These are phyloP conservation scores for Notiomystis cincta DNA, from an alignment of 2,113 vertebrate genomes.

Conservation along the genomic window DNA sequence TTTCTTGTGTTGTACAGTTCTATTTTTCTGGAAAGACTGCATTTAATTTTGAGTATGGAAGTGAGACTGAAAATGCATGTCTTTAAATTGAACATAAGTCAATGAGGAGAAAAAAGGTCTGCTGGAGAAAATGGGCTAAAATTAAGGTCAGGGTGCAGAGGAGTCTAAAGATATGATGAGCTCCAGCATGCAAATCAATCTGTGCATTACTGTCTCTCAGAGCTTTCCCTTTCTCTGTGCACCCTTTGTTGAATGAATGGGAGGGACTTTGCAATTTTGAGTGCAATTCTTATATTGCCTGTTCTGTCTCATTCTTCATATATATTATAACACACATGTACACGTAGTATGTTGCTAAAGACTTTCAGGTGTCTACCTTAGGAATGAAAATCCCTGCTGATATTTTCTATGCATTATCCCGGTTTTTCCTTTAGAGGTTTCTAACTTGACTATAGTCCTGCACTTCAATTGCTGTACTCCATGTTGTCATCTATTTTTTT, in stretches of 20 bases:
- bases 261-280: neutral
- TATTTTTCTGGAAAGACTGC: neutral
- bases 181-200: neutral
- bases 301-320: neutral
- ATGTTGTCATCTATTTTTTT: neutral
- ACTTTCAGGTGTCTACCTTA: neutral
- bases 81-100: neutral
- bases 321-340: neutral
- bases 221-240: neutral
- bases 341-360: neutral
- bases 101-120: neutral
- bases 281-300: neutral
- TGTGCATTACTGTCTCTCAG: neutral
- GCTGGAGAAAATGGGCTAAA: neutral
- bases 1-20: neutral
- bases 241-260: neutral
- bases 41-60: neutral
- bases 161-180: neutral
- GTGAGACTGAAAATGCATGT: neutral
- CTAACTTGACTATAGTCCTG: neutral
- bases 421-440: neutral
- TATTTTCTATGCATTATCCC: neutral
- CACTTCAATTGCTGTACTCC: neutral
- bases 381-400: neutral
- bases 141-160: neutral